Evolutionary conservation across 2,113 vertebrate species (phyloP).

Genomic region (Myodes glareolus): DNA sequence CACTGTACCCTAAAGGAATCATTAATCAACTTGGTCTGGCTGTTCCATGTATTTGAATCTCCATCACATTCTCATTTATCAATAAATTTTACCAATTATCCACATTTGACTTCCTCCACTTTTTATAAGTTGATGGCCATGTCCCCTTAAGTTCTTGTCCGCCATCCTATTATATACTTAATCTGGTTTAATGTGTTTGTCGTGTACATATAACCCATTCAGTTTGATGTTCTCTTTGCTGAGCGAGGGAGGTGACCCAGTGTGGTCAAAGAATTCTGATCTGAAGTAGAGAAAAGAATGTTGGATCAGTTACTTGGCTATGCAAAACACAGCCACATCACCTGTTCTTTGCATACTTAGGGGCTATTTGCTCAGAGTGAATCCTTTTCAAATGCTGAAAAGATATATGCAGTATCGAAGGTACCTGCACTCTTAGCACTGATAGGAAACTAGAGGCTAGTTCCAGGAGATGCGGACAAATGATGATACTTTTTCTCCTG

Average conservation of each 20-base stretch:
- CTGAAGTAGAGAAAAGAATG: not conserved
- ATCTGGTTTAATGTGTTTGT: not conserved
- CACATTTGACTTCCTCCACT: not conserved
- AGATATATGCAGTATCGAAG: not conserved
- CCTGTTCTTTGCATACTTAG: not conserved
- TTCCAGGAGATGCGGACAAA: not conserved
- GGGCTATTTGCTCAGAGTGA: not conserved
- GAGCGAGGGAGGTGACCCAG: not conserved
- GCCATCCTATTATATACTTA: not conserved
- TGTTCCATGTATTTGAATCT: not conserved
- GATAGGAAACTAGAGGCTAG: not conserved
- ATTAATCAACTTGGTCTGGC: not conserved
- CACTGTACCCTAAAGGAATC: not conserved
- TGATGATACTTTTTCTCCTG: not conserved
- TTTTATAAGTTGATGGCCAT: not conserved
- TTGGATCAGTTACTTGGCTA: not conserved
- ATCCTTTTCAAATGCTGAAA: not conserved
- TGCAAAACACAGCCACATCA: not conserved
- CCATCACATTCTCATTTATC: not conserved
- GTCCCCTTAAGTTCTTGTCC: not conserved
- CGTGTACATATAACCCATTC: too few relatives aligned
- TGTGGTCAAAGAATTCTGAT: not conserved
- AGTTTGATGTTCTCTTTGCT: not conserved
- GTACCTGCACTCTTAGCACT: not conserved
- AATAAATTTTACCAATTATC: not conserved